Evolutionary conservation across 1,140 invertebrate species (phyloP), one percentile per base, ranked within the genome.

Genomic region (Dendroctonus valens): DNA sequence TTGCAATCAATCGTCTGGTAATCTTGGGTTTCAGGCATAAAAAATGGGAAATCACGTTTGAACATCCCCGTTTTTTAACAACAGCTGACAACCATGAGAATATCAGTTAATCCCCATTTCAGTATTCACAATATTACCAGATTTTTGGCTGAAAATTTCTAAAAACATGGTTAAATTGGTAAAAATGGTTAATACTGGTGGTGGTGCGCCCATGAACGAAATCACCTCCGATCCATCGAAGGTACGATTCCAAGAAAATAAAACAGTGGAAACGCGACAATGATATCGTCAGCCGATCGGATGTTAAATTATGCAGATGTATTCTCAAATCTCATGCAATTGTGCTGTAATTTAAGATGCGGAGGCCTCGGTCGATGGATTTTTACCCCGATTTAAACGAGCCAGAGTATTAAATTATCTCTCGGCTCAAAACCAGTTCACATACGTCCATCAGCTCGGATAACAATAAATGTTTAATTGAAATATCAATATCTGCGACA

Each of bases 321-420:
- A 74, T 76, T 74, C 74, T 65, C 72, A 72, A 74, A 75, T 76
- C 74, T 76, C 74, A 65, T 74, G 73, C 74, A 76, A 76, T 76
- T 76, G 74, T 76, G 71, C 72, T 74, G 73, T 76, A 73, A 76
- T 76, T 76, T 76, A 74, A 74, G 69, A 70, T 67, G 64, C 70
- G 70, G 69, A 69, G 65, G 70, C 68, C 70, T 72, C 50, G 67
- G 68, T 46, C 69, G 63, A 54, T 61, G 68, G 65, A 74, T 75
- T 75, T 75, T 73, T 75, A 66, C 58, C 57, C 59, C 65, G 68
- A 71, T 70, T 73, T 71, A 75, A 75, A 75, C 73, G 72, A 73
- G 73, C 60, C 67, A 51, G 26, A 12, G 69, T 73, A 72, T 73
- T 74, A 74, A 74, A 74, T 74, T 74, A 74, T 74, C 70, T 65